These are phyloP conservation scores for Isoperla grammatica DNA, from an alignment of 2,888 invertebrate species.

Conservation along the genomic window DNA sequence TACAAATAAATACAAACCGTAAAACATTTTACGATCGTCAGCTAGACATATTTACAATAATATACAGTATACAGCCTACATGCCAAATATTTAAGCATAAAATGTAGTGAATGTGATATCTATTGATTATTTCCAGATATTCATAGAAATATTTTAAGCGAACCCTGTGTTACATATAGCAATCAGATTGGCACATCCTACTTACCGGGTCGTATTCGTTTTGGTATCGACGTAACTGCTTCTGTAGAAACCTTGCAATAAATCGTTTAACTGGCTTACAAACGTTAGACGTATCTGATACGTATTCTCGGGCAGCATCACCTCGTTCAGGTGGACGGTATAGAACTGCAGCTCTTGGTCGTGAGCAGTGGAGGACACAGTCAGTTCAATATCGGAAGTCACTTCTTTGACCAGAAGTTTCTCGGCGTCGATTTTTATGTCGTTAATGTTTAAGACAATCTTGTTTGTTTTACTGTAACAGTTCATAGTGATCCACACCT, in stretches of 20 bases:
- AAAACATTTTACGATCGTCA: too few species aligned
- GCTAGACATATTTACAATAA: too few species aligned
- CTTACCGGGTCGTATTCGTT: constrained; percentile 36
- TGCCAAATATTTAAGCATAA: too few species aligned
- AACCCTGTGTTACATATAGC: too few species aligned
- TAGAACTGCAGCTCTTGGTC: constrained; percentile 35
- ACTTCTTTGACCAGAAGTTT: background rate
- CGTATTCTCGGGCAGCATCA: constrained; percentile 35
- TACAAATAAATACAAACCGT: too few species aligned
- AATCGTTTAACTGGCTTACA: constrained; percentile 40
- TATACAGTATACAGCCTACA: too few species aligned
- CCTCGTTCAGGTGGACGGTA: constrained; percentile 37
- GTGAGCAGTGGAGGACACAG: background rate
- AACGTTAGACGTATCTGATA: constrained; percentile 42
- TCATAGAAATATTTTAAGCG: too few species aligned
- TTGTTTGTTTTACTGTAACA: constrained; percentile 39
- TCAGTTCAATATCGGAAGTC: background rate
- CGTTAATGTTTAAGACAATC: constrained; percentile 39
- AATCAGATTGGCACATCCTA: too few species aligned
- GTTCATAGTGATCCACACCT: constrained; percentile 43
- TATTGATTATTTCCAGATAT: too few species aligned
- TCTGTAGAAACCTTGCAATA: constrained; percentile 49
- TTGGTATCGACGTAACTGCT: constrained; percentile 45
- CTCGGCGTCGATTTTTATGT: constrained; percentile 4
- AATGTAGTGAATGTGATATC: too few species aligned